phyloP scores from a whole-genome alignment of 2,888 invertebrate genomes.

The Limnephilus marmoratus region DNA sequence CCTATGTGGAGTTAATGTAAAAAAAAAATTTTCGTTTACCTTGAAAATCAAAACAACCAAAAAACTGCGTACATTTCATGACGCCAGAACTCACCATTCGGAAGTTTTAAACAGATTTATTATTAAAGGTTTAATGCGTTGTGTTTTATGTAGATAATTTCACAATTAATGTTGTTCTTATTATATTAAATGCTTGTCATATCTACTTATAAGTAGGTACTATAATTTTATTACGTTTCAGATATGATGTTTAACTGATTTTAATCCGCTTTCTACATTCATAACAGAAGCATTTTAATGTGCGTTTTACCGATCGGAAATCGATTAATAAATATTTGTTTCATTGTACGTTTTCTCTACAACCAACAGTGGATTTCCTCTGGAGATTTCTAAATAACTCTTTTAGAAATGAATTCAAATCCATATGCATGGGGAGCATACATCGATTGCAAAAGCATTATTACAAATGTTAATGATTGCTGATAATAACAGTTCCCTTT shows the following conservation, averaged over 20 bases:
- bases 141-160: too few relatives aligned
- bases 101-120: too few relatives aligned
- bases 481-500: neutral
- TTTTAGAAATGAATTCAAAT: slow-evolving; percentile 41
- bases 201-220: neutral
- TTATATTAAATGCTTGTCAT: neutral
- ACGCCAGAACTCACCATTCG: neutral
- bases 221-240: neutral
- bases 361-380: slow-evolving; percentile 43
- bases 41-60: too few relatives aligned
- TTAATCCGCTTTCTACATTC: neutral
- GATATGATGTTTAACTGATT: neutral
- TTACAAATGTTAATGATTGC: slow-evolving; percentile 20
- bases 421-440: neutral
- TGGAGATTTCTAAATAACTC: slow-evolving; percentile 52
- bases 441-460: neutral
- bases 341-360: slow-evolving; percentile 49
- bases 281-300: slow-evolving; percentile 16
- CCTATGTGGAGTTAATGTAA: too few relatives aligned
- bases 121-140: too few relatives aligned
- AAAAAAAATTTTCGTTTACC: too few relatives aligned
- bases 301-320: slow-evolving; percentile 13
- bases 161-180: neutral
- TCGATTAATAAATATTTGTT: slow-evolving; percentile 38
- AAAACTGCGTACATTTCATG: neutral